These are phyloP conservation scores for Alligator sinensis DNA, from an alignment of 2,113 vertebrate species.

Conservation along the genomic window DNA sequence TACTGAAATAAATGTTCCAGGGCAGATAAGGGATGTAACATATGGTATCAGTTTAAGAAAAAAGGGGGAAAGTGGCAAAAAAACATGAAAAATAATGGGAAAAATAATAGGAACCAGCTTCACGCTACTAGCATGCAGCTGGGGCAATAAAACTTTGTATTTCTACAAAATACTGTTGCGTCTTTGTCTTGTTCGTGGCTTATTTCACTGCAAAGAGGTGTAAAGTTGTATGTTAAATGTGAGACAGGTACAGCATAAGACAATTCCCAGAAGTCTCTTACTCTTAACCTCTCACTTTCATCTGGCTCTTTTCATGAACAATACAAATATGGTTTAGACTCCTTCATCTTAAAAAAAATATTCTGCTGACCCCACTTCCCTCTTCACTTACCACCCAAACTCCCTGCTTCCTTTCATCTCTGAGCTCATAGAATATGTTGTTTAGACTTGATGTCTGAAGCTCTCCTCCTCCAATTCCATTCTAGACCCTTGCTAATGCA, in stretches of 20 bases:
- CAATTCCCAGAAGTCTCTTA: neutral
- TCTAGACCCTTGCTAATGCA: neutral
- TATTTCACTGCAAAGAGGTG: constrained; percentile 39
- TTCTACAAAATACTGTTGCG: neutral
- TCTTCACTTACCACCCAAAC: neutral
- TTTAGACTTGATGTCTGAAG: neutral
- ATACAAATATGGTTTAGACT: neutral
- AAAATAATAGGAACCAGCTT: constrained; percentile 60
- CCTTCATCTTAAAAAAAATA: neutral
- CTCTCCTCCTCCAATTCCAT: neutral
- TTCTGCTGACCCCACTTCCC: neutral
- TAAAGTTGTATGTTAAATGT: constrained; percentile 43
- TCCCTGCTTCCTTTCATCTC: neutral
- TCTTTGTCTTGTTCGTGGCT: constrained; percentile 16
- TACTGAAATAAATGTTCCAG: constrained; percentile 25
- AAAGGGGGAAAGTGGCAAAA: neutral
- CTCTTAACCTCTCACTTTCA: neutral
- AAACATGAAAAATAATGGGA: constrained; percentile 51
- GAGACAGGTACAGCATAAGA: neutral
- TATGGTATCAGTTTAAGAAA: constrained; percentile 29
- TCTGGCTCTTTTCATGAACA: neutral
- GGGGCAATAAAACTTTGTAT: constrained; percentile 1
- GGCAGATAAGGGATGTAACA: constrained; percentile 24
- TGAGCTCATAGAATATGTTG: neutral
- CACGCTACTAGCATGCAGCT: constrained; percentile 59